phyloP scores from a whole-genome alignment of 2,888 invertebrate species.

The Belgica antarctica region DNA sequence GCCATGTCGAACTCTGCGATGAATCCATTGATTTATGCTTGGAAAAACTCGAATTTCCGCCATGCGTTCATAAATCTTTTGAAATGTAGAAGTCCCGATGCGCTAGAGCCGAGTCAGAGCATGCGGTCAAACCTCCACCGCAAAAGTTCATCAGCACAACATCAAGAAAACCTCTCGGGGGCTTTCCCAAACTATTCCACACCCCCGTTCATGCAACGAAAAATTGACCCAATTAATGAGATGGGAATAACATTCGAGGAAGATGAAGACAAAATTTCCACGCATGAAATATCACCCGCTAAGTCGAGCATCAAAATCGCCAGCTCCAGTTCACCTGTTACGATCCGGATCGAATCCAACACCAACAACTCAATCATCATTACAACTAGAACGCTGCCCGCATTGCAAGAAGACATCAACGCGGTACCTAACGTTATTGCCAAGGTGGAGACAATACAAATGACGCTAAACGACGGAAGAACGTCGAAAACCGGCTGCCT shows the following conservation, averaged over 20 bases:
- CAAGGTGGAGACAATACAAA: background rate
- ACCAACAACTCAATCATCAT: conserved; percentile 38
- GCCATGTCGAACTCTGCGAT: conserved; percentile 78
- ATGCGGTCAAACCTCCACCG: conserved; percentile 46
- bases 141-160: conserved; percentile 46
- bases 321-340: conserved; percentile 4
- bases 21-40: conserved; percentile 80
- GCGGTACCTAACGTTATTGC: background rate
- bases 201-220: conserved; percentile 33
- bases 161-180: conserved; percentile 45
- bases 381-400: conserved; percentile 29
- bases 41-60: conserved; percentile 78
- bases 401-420: background rate
- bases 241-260: conserved; percentile 43
- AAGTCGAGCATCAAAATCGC: background rate
- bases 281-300: conserved; percentile 4
- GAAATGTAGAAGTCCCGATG: conserved; percentile 64
- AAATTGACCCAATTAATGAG: conserved; percentile 35
- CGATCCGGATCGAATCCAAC: conserved; percentile 35
- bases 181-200: conserved; percentile 42
- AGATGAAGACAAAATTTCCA: conserved; percentile 39
- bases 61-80: conserved; percentile 68
- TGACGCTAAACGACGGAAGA: background rate
- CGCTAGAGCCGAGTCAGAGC: conserved; percentile 52
- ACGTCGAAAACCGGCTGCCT: conserved; percentile 26